Conservation (phyloP, 1,140 invertebrate species). For the Apis florea region DNA sequence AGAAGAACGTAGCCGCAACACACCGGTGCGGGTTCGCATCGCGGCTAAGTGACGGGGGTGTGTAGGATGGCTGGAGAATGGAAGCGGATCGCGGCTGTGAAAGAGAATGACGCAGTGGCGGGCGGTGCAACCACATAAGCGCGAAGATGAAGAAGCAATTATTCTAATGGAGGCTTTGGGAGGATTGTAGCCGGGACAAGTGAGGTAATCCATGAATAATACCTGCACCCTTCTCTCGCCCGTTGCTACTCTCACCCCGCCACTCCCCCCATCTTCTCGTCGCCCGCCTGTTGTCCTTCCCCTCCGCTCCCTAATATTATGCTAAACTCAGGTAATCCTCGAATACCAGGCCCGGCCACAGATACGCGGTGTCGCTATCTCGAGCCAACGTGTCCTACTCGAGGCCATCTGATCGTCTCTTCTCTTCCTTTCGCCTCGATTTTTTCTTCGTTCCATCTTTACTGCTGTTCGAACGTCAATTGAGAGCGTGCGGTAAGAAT, state of each 20-base stretch:
- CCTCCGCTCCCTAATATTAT: conserved; percentile 73
- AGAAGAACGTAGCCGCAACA: not conserved
- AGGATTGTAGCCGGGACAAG: conserved; percentile 77
- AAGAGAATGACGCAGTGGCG: conserved; percentile 48
- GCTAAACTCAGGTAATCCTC: conserved; percentile 78
- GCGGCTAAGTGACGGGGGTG: conserved; percentile 16
- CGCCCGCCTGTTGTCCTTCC: conserved; percentile 57
- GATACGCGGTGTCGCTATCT: conserved; percentile 69
- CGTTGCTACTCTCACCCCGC: conserved; percentile 31
- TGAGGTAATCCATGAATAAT: conserved; percentile 80
- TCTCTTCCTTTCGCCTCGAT: not conserved
- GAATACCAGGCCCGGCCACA: conserved; percentile 66
- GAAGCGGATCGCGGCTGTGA: conserved; percentile 24
- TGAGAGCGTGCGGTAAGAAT: conserved; percentile 37
- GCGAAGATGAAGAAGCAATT: conserved; percentile 80
- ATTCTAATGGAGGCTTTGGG: conserved; percentile 79
- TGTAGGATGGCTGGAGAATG: not conserved
- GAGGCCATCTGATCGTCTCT: not conserved
- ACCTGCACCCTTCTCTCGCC: conserved; percentile 58
- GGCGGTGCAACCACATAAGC: conserved; percentile 66
- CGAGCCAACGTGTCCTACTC: conserved; percentile 57
- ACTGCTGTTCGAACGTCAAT: conserved; percentile 51
- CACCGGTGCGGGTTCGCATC: not conserved
- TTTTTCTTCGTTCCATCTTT: not conserved
- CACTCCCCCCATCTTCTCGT: conserved; percentile 42